Conservation (phyloP, 2,888 invertebrate species). For the Nomada fabriciana region DNA sequence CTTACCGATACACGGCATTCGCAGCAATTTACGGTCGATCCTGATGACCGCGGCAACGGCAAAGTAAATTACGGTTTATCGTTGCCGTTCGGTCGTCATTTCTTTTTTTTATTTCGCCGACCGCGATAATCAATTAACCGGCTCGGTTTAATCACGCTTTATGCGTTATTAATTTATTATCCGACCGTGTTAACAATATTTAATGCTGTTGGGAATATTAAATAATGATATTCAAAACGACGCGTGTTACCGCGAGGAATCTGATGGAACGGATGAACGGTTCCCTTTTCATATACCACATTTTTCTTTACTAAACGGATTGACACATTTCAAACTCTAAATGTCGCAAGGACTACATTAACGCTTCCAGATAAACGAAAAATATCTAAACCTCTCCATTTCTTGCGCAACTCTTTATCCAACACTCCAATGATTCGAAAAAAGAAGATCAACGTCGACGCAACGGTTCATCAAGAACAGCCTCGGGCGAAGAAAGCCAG, state of each 20-base stretch:
- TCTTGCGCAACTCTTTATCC: no score
- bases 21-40: conserved; percentile 45
- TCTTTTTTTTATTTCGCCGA: conserved; percentile 38
- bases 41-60: conserved; percentile 35
- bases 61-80: conserved; percentile 58
- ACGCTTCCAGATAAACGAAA: no score
- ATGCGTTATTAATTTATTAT: conserved; percentile 61
- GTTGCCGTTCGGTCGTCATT: conserved; percentile 32
- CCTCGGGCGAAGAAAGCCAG: conserved; percentile 12
- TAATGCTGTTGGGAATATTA: conserved; percentile 45
- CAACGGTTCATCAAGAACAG: conserved; percentile 6
- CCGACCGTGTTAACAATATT: conserved; percentile 50
- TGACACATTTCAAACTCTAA: no score
- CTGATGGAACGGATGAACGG: not conserved
- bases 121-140: conserved; percentile 57
- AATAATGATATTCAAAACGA: conserved; percentile 41
- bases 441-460: not conserved
- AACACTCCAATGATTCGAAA: no score
- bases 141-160: conserved; percentile 55
- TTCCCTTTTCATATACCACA: conserved; percentile 3
- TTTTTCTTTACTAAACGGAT: no score
- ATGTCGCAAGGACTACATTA: no score
- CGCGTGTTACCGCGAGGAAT: conserved; percentile 6
- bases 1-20: conserved; percentile 27
- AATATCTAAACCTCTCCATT: no score